Conservation (phyloP, 2,797 vertebrate species). For the Anolis apletophallus region DNA sequence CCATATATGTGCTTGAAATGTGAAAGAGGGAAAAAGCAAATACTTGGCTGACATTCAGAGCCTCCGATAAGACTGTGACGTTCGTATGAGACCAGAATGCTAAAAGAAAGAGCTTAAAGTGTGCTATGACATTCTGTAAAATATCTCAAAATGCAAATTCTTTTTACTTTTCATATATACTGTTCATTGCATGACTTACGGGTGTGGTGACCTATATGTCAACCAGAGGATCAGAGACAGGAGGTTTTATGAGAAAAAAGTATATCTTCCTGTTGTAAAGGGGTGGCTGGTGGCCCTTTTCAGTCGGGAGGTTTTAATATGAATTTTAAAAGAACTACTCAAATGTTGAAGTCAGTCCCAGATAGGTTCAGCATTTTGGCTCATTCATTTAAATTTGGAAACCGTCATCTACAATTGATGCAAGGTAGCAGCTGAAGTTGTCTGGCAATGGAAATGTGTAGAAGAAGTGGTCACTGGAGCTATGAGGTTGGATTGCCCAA, state of each 20-base stretch:
- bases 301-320: too few species aligned
- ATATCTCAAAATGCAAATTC: background rate
- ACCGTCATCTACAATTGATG: too few species aligned
- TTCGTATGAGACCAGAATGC: background rate
- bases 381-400: too few species aligned
- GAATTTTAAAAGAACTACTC: too few species aligned
- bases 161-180: background rate
- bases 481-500: background rate
- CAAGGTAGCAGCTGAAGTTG: too few species aligned
- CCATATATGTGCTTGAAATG: conserved; percentile 7
- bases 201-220: background rate
- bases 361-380: too few species aligned
- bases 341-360: too few species aligned
- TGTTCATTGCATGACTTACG: background rate
- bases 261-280: background rate
- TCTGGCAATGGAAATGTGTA: background rate
- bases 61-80: background rate
- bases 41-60: conserved; percentile 17
- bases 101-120: conserved; percentile 17
- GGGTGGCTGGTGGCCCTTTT: too few species aligned
- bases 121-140: background rate
- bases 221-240: background rate
- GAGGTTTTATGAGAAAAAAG: background rate
- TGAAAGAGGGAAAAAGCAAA: background rate
- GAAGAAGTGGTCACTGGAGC: background rate